Conservation (phyloP, 2,888 invertebrate genomes). For the Dexiosoma caninum region DNA sequence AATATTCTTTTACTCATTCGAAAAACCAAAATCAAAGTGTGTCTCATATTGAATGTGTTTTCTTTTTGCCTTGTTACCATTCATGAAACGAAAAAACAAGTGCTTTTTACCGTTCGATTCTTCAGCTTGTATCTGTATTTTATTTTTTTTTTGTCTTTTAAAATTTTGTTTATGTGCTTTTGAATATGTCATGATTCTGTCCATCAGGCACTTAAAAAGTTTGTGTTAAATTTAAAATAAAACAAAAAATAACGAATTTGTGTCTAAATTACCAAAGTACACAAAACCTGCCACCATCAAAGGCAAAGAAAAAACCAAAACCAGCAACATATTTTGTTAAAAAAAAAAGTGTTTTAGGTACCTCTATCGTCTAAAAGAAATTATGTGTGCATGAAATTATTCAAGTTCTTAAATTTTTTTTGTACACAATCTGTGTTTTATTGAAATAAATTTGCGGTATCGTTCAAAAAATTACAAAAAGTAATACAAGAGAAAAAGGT, state of each 20-base stretch:
- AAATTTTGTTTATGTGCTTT: not conserved
- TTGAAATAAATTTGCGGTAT: slow-evolving; percentile 27
- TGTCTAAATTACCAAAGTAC: slow-evolving; percentile 19
- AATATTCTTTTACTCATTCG: slow-evolving; percentile 9
- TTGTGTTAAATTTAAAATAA: slow-evolving; percentile 1
- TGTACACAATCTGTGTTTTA: not conserved
- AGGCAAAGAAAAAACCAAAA: slow-evolving; percentile 1
- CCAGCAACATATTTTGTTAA: too few species aligned
- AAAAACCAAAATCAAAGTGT: slow-evolving; percentile 47
- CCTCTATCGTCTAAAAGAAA: slow-evolving; percentile 6
- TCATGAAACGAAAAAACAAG: slow-evolving; percentile 60
- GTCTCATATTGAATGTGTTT: slow-evolving; percentile 17
- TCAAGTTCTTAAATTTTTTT: not conserved
- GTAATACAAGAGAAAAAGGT: not conserved
- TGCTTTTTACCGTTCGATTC: slow-evolving; percentile 38
- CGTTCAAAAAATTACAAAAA: slow-evolving; percentile 15
- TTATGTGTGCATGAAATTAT: slow-evolving; percentile 19
- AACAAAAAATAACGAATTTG: slow-evolving; percentile 51
- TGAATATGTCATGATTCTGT: slow-evolving; percentile 36
- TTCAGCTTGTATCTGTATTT: not conserved
- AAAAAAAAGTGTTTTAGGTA: not conserved
- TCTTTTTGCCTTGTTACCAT: slow-evolving; percentile 35
- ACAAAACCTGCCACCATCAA: slow-evolving; percentile 21
- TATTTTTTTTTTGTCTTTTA: not conserved
- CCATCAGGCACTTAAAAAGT: slow-evolving; percentile 37